Percentiles rank a stretch among this genome's conserved stretches.
phyloP scores from a whole-genome alignment of 2,888 invertebrate species.

The Nomada hirtipes region DNA sequence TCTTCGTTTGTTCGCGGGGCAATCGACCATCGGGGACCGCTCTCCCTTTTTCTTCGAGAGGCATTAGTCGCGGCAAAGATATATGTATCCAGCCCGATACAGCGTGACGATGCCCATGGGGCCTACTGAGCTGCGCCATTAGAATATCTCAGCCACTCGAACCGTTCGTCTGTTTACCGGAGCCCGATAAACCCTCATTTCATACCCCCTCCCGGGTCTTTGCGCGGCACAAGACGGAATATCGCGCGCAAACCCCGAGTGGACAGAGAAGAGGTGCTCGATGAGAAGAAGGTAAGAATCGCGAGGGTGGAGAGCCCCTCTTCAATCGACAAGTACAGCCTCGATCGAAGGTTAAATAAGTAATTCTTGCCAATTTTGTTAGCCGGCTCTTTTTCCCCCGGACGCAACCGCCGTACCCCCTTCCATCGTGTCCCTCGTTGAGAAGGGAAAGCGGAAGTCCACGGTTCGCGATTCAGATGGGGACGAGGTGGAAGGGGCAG shows the following conservation, averaged over 20 bases:
- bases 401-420: constrained; percentile 15
- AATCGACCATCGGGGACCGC: constrained; percentile 74
- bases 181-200: constrained; percentile 68
- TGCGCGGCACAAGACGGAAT: constrained; percentile 52
- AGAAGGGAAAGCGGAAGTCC: constrained; percentile 63
- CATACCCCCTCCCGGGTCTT: constrained; percentile 34
- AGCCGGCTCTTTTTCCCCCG: constrained; percentile 63
- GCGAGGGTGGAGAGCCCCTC: constrained; percentile 14
- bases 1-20: constrained; percentile 1
- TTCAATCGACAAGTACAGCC: constrained; percentile 52
- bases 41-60: constrained; percentile 67
- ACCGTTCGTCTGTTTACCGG: constrained; percentile 77
- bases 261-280: constrained; percentile 54
- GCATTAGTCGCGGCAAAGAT: constrained; percentile 79
- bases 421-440: constrained; percentile 22
- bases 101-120: constrained; percentile 79
- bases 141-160: constrained; percentile 82
- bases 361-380: constrained; percentile 81
- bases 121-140: constrained; percentile 77
- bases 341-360: constrained; percentile 77
- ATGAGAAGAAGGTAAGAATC: constrained; percentile 37
- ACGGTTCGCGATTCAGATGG: constrained; percentile 63
- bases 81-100: constrained; percentile 73
- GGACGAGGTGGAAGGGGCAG: constrained; percentile 37
- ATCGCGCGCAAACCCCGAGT: constrained; percentile 43